Conservation (phyloP, 2,113 vertebrate species). For the Anhinga anhinga region DNA sequence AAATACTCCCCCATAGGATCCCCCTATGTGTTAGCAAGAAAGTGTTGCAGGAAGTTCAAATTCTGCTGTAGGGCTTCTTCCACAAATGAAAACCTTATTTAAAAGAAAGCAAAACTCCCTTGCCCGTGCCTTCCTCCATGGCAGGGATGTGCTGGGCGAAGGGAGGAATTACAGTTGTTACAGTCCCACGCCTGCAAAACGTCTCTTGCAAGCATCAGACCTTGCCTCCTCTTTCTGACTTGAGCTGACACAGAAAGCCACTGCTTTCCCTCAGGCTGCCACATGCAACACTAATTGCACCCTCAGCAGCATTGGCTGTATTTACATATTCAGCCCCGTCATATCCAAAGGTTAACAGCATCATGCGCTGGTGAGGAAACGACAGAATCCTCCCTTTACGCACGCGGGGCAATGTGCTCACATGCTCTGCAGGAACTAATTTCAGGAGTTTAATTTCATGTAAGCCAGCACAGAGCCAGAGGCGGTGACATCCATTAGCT, state of each 20-base stretch:
- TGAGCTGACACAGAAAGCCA: background rate
- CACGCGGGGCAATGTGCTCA: background rate
- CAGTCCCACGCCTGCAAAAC: background rate
- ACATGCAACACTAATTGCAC: rapidly evolving
- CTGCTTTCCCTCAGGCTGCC: background rate
- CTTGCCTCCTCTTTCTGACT: background rate
- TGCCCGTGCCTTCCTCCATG: background rate
- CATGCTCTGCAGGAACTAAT: background rate
- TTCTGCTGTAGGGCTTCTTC: background rate
- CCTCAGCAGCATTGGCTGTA: background rate
- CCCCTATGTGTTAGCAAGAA: background rate
- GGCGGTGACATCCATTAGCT: background rate
- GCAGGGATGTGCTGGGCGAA: background rate
- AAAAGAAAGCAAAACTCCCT: background rate
- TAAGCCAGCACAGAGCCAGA: background rate
- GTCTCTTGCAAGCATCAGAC: background rate
- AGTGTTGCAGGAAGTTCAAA: rapidly evolving
- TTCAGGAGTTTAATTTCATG: background rate
- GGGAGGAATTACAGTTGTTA: background rate
- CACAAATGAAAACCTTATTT: background rate
- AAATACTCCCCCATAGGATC: rapidly evolving
- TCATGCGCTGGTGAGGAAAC: background rate
- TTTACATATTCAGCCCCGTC: rapidly evolving
- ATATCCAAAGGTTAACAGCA: background rate
- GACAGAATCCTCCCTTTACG: background rate